Base-by-base conservation (phyloP, 2,113 vertebrate genomes). In the Camelus dromedarius region DNA sequence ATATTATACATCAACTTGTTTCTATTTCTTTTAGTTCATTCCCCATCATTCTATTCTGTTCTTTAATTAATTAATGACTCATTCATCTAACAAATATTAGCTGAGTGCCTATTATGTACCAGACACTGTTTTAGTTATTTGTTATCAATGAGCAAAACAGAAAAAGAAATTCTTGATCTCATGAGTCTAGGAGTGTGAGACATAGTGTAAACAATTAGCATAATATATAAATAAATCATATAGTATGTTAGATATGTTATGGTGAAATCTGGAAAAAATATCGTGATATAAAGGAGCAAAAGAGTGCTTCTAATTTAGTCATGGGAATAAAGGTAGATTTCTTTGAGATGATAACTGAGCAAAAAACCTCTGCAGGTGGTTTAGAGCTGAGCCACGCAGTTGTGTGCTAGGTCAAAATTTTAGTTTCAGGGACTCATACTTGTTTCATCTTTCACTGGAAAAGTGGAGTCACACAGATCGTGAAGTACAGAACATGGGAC, bases 221-320 rank as follows among this genome's bases (percentile, higher is more conserved):
- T 14, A 42, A 87, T 58, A 13, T 6, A 30, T 38, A 81, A 24
- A 35, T 28, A 30, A 42, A 85, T 35, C 24, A 50, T 35, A 24
- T 48, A 4, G 9, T 16, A 38, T 56, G 22, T n/a, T 30, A 56
- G 19, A 38, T 22, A 38, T 56, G 4, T 8, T 22, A 30, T 58
- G n/a, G n/a, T 20, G 69, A 69, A 16, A 52, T 35, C 50, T 52
- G 30, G 56, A 66, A 83, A 62, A 16, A 54, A 52, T 30, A 19
- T 5, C 11, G 15, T 5, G 20, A 24, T 28, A 70, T 35, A 69
- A 24, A 69, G n/a, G 11, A 72, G 52, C 15, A 13, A 70, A 70
- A 12, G 18, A 15, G 6, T 30, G 4, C 3, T 19, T 30, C 4
- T 42, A 24, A 5, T 1, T 30, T 42, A 56, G 22, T 6, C 20